A percentile compares a stretch with the other conserved stretches of the same genome.
Evolutionary conservation across 2,113 vertebrate species (phyloP).

Genomic region (Lathamus discolor): DNA sequence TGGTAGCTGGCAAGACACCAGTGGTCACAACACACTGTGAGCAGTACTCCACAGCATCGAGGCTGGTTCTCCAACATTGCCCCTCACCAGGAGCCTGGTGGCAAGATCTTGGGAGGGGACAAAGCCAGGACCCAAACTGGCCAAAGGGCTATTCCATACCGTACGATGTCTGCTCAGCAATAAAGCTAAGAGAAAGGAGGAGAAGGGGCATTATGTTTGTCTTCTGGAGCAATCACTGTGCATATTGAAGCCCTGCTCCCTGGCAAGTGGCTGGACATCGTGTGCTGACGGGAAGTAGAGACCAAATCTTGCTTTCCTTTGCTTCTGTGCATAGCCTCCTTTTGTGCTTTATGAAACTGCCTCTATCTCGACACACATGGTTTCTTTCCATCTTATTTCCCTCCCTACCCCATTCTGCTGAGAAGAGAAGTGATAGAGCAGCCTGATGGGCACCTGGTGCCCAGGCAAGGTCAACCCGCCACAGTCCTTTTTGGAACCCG

Average conservation of each 20-base stretch:
- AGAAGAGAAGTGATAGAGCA: neutral
- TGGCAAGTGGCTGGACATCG: neutral
- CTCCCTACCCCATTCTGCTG: too few species aligned
- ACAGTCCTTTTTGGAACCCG: rapidly evolving
- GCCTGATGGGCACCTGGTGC: neutral
- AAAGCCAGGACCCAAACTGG: too few species aligned
- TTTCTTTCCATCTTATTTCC: neutral
- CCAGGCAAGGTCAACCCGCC: neutral
- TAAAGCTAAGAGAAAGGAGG: neutral
- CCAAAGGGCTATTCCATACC: neutral
- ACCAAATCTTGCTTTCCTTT: neutral
- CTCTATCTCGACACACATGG: neutral
- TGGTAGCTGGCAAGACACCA: neutral
- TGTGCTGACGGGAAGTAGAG: neutral
- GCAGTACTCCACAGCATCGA: neutral
- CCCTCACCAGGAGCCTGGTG: neutral
- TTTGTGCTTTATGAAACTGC: neutral
- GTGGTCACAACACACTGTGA: neutral
- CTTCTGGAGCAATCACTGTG: neutral
- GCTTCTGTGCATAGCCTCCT: rapidly evolving
- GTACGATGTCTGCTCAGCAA: neutral
- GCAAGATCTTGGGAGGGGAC: neutral
- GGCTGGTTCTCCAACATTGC: neutral
- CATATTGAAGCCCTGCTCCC: neutral
- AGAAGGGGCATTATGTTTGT: neutral